These are phyloP conservation scores for Acipenser transmontanus DNA, from an alignment of 2,797 vertebrate species.

Conservation along the genomic window DNA sequence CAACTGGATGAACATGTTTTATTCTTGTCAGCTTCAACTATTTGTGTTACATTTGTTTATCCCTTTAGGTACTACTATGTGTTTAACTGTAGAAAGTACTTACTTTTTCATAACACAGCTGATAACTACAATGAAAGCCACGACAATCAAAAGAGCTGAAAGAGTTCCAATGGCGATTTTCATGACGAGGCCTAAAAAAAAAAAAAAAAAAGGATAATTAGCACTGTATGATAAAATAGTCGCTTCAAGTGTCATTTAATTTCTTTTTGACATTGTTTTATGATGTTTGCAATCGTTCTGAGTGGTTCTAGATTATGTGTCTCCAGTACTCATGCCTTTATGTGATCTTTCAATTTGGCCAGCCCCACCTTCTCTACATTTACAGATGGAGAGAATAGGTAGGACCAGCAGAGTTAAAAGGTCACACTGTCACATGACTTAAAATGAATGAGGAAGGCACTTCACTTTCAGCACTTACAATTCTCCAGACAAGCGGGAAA, in stretches of 20 bases:
- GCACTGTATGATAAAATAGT: neutral
- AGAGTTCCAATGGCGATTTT: conserved; percentile 55
- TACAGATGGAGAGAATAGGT: too few species aligned
- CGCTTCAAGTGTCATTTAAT: neutral
- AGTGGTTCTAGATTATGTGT: neutral
- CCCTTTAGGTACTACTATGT: neutral
- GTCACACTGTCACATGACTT: too few species aligned
- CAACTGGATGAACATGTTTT: neutral
- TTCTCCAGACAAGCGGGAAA: too few species aligned
- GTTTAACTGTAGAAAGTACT: conserved; percentile 35
- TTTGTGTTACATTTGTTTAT: neutral
- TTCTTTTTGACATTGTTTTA: neutral
- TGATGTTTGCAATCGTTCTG: neutral
- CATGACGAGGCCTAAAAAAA: conserved; percentile 57
- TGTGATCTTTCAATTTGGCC: too few species aligned
- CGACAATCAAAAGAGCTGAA: conserved; percentile 47
- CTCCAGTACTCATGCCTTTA: too few species aligned
- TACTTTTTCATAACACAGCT: conserved; percentile 67
- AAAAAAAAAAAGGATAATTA: conserved; percentile 24
- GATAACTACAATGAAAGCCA: conserved; percentile 44
- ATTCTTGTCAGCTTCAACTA: neutral
- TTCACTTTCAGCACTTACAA: too few species aligned
- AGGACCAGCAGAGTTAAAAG: too few species aligned
- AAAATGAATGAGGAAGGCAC: too few species aligned
- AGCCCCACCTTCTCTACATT: too few species aligned